Evolutionary conservation across 2,797 vertebrate genomes (phyloP).

Genomic region (Chanos chanos): DNA sequence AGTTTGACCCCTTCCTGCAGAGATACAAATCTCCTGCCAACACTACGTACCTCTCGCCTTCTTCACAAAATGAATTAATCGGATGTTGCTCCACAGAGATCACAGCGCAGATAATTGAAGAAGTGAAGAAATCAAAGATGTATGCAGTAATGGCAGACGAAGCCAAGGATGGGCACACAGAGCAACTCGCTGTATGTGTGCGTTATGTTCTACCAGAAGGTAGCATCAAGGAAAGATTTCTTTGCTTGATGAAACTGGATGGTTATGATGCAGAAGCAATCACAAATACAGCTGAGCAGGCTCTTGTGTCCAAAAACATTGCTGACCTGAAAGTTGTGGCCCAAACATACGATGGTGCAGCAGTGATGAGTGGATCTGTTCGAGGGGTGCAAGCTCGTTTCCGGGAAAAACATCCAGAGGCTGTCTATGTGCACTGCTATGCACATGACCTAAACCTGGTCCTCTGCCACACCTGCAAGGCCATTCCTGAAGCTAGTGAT

Average conservation of each 20-base stretch:
- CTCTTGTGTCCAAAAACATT: background rate
- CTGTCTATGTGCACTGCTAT: slow-evolving; percentile 12
- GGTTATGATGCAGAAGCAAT: slow-evolving; percentile 19
- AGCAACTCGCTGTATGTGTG: slow-evolving; percentile 19
- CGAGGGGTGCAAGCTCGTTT: slow-evolving; percentile 28
- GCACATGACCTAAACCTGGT: slow-evolving; percentile 17
- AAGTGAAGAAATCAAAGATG: slow-evolving; percentile 3
- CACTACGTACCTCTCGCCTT: background rate
- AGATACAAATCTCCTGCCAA: background rate
- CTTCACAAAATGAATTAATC: slow-evolving; percentile 5
- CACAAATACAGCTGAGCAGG: slow-evolving; percentile 13
- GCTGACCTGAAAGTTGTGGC: slow-evolving; percentile 13
- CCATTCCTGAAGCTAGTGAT: slow-evolving; percentile 3
- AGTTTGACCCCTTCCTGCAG: background rate
- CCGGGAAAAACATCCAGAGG: slow-evolving; percentile 18
- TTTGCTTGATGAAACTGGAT: slow-evolving; percentile 12
- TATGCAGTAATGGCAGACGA: slow-evolving; percentile 28
- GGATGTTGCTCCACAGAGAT: slow-evolving; percentile 11
- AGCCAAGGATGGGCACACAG: slow-evolving; percentile 16
- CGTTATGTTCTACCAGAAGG: slow-evolving; percentile 25
- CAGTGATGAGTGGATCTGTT: slow-evolving; percentile 24
- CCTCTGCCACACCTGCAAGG: slow-evolving; percentile 22
- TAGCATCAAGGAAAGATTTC: slow-evolving; percentile 22
- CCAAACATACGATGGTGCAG: slow-evolving; percentile 30
- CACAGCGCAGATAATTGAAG: background rate